Evolutionary conservation across 2,797 vertebrate genomes (phyloP).

Genomic region (Alfaro cultratus): DNA sequence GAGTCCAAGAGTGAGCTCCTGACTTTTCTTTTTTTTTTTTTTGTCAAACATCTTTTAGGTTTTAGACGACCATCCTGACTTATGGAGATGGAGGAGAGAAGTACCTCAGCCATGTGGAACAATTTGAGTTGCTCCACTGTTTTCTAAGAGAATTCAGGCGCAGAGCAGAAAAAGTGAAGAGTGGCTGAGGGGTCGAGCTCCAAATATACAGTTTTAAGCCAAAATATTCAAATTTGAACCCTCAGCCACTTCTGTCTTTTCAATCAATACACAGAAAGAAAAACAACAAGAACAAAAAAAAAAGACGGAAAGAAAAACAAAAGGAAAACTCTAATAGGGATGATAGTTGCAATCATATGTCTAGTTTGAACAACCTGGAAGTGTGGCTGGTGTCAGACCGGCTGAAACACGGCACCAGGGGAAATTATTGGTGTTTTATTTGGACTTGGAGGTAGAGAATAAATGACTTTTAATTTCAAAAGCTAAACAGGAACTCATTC

Average conservation of each 20-base stretch:
- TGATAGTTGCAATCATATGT: constrained; percentile 2
- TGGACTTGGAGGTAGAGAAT: not conserved
- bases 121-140: not conserved
- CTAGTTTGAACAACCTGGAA: not conserved
- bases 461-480: not conserved
- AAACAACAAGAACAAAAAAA: not conserved
- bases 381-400: constrained; percentile 19
- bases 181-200: constrained; percentile 60
- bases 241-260: constrained; percentile 38
- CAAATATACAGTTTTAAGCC: constrained; percentile 78
- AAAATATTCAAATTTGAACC: constrained; percentile 79
- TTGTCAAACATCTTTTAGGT: not conserved
- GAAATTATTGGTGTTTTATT: not conserved
- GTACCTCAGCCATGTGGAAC: constrained; percentile 75
- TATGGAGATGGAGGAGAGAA: constrained; percentile 8
- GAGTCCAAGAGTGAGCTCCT: constrained; percentile 36
- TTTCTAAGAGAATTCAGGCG: not conserved
- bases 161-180: constrained; percentile 1
- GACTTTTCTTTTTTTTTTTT: constrained; percentile 12
- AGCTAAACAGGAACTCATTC: not conserved
- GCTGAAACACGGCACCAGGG: constrained; percentile 21
- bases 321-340: constrained; percentile 1
- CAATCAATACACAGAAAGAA: constrained; percentile 1
- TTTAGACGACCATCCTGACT: constrained; percentile 6
- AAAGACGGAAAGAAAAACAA: not conserved